Conservation (phyloP, 1,140 invertebrate genomes). For the Drosophila kohkoa region DNA sequence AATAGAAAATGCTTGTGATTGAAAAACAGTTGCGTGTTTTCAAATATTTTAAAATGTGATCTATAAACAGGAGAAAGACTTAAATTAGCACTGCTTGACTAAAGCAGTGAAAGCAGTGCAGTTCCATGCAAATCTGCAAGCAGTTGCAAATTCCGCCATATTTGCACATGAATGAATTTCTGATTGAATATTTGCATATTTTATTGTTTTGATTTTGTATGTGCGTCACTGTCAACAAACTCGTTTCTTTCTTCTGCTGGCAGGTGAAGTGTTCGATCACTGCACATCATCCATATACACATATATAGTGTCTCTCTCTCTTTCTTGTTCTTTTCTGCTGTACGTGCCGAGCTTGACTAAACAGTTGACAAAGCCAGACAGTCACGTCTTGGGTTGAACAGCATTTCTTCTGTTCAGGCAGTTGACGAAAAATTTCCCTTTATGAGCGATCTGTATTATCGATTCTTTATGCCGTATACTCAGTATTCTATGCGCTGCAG, state of each 20-base stretch:
- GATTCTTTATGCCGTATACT: slow-evolving; percentile 40
- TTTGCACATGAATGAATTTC: slow-evolving; percentile 1
- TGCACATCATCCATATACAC: slow-evolving; percentile 30
- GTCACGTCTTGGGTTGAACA: slow-evolving; percentile 31
- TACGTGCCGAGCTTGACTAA: slow-evolving; percentile 39
- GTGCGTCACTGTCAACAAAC: slow-evolving; percentile 9
- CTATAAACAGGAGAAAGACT: not conserved
- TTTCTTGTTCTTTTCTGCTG: not conserved
- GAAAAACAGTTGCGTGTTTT: not conserved
- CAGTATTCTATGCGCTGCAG: slow-evolving; percentile 48
- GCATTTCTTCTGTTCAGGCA: slow-evolving; percentile 15
- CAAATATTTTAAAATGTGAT: not conserved
- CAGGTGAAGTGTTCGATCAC: slow-evolving; percentile 20
- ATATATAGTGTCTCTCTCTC: slow-evolving; percentile 21
- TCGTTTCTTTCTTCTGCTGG: slow-evolving; percentile 13
- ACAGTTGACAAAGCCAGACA: not conserved
- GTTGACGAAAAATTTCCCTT: slow-evolving; percentile 71
- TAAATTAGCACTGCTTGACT: not conserved
- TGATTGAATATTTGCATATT: slow-evolving; percentile 1
- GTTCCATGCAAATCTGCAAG: not conserved
- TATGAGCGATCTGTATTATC: slow-evolving; percentile 67
- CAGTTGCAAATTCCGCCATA: not conserved
- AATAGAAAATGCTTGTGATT: not conserved
- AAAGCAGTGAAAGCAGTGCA: not conserved
- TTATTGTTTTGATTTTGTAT: not conserved